Conservation (phyloP, 2,797 vertebrate genomes). For the Neoniphon sammara region DNA sequence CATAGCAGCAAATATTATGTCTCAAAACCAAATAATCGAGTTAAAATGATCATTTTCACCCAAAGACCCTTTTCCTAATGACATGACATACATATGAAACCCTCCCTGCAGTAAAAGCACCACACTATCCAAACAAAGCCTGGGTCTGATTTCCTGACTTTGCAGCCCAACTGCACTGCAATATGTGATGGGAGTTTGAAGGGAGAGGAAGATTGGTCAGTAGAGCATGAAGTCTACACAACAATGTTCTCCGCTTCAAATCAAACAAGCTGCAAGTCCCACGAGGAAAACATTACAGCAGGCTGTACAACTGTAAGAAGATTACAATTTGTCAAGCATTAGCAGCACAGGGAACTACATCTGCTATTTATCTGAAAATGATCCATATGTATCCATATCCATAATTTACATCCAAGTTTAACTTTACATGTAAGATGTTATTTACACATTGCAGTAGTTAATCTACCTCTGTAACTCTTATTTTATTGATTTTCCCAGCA, state of each 20-base stretch:
- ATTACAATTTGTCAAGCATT: conserved; percentile 31
- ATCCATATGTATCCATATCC: too few species aligned
- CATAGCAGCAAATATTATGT: too few species aligned
- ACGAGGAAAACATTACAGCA: conserved; percentile 8
- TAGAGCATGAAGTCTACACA: conserved; percentile 16
- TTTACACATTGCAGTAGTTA: neutral
- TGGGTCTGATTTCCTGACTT: too few species aligned
- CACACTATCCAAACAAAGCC: too few species aligned
- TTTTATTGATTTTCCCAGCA: too few species aligned
- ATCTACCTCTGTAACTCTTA: neutral
- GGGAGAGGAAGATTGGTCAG: conserved; percentile 24
- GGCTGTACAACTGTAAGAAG: conserved; percentile 3
- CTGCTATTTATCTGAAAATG: conserved; percentile 14
- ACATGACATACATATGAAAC: too few species aligned
- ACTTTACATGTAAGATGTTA: neutral
- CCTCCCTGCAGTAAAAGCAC: too few species aligned
- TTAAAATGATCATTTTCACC: too few species aligned
- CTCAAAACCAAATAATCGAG: too few species aligned
- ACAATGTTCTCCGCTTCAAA: conserved; percentile 36
- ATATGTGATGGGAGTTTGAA: conserved; percentile 4
- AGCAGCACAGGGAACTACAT: conserved; percentile 23
- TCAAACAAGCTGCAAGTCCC: conserved; percentile 36
- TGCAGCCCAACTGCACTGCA: neutral
- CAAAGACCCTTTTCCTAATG: too few species aligned
- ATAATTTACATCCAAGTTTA: too few species aligned